Base-by-base conservation (phyloP, 1,140 invertebrate species). In the Marisa cornuarietis region DNA sequence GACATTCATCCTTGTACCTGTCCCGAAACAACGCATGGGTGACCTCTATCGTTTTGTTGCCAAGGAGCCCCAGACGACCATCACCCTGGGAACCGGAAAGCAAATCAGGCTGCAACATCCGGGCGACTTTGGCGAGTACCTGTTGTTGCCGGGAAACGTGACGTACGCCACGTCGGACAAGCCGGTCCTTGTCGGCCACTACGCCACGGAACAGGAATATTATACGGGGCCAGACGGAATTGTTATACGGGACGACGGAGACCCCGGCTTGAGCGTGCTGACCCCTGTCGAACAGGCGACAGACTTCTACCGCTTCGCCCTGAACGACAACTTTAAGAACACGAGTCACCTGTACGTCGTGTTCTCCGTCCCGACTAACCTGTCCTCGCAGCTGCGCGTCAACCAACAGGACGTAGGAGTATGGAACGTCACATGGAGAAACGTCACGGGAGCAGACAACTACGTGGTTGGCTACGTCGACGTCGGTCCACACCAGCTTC, bases 11-110 rank as follows among this genome's bases (percentile, higher is more conserved):
- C 68, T 71, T 0, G 22, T 79, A 20, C 58, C 68, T 18, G 11
- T 62, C 22, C 77, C 77, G 11, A 31, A 72, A 3, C 69, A 79
- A 22, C 58, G 22, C 2, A 24, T 20, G 8, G 68, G 58, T 4
- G 69, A 71, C 31, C 20, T 58, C 6, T 79, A 79, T 61, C 78
- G 78, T 31, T 71, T 79, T 51, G 52, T 79, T 13, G 69, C 77
- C 52, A 71, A 63, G 51, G 58, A 71, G 9, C 68, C 69, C 31
- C 61, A 49, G 52, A 79, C 77, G 4, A 72, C 31, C 14, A 52
- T 79, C 24, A 63, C 66, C 51, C 10, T 71, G 20, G 69, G 58
- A 49, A 65, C 62, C 0, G 71, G 58, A 16, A 68, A 71, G 11
- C 18, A 54, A 24, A 76, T 76, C 61, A 76, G 31, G n/a, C 11